phyloP scores from a whole-genome alignment of 2,888 invertebrate species.

The Miltochrista miniata region DNA sequence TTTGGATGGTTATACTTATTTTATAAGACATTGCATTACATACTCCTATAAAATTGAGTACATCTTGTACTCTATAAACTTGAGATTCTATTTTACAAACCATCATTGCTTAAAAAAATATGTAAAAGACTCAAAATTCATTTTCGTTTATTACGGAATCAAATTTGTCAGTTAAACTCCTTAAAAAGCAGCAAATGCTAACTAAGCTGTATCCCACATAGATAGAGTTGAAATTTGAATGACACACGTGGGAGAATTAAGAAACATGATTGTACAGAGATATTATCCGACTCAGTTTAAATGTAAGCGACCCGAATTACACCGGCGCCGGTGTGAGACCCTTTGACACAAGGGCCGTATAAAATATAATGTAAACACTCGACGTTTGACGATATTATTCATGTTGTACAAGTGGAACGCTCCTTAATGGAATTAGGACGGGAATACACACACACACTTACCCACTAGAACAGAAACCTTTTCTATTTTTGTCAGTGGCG shows the following conservation, averaged over 20 bases:
- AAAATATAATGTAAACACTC: slow-evolving; percentile 41
- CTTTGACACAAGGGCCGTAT: slow-evolving; percentile 36
- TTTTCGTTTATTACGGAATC: neutral
- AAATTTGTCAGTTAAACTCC: slow-evolving; percentile 19
- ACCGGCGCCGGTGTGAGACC: slow-evolving; percentile 36
- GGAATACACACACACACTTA: neutral
- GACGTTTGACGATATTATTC: slow-evolving; percentile 41
- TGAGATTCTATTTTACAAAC: too few species aligned
- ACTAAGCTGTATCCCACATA: slow-evolving; percentile 6
- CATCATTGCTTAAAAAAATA: too few species aligned
- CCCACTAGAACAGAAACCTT: too few species aligned
- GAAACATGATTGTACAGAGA: slow-evolving; percentile 25
- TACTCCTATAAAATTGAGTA: too few species aligned
- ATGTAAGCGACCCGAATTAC: slow-evolving; percentile 43
- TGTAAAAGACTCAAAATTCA: too few species aligned
- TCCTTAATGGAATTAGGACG: slow-evolving; percentile 17
- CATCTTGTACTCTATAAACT: too few species aligned
- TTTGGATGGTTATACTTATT: too few species aligned
- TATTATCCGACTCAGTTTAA: slow-evolving; percentile 45
- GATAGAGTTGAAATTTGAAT: slow-evolving; percentile 9
- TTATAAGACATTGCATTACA: too few species aligned
- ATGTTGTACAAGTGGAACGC: slow-evolving; percentile 23
- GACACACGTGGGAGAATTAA: neutral
- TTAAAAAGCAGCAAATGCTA: slow-evolving; percentile 4
- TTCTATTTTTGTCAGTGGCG: too few species aligned